Evolutionary conservation across 2,113 vertebrate species (phyloP).

Genomic region (Dissostichus mawsoni): DNA sequence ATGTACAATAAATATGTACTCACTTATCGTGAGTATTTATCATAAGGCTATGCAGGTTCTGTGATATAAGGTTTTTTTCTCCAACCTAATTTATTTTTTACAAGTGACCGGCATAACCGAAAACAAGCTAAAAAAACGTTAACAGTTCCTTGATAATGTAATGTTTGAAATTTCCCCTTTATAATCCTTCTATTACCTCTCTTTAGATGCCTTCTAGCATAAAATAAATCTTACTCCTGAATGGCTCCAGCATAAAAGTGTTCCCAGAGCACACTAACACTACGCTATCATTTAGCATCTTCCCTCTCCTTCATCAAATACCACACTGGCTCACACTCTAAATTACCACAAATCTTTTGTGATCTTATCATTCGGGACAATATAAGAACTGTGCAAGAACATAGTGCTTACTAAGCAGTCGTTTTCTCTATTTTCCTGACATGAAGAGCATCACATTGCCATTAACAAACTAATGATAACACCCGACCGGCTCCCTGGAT

Average conservation of each 20-base stretch:
- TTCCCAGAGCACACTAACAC: constrained; percentile 32
- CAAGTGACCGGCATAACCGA: background rate
- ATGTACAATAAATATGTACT: constrained; percentile 30
- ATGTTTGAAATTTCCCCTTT: background rate
- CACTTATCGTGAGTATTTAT: constrained; percentile 8
- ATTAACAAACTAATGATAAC: constrained; percentile 85
- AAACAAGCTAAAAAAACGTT: background rate
- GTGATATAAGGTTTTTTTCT: constrained; percentile 12
- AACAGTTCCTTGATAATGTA: background rate
- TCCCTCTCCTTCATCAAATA: constrained; percentile 50
- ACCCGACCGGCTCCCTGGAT: constrained; percentile 78
- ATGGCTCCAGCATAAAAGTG: constrained; percentile 8
- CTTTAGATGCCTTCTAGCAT: background rate
- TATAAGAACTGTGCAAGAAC: constrained; percentile 69
- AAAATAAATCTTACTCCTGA: constrained; percentile 8
- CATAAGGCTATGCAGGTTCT: constrained; percentile 3
- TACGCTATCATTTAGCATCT: constrained; percentile 49
- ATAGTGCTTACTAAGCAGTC: constrained; percentile 57
- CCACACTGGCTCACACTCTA: constrained; percentile 38
- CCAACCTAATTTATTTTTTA: constrained; percentile 21
- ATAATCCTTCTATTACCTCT: constrained; percentile 5
- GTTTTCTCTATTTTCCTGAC: constrained; percentile 69
- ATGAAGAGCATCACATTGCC: constrained; percentile 74
- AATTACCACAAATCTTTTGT: constrained; percentile 70
- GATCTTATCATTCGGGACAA: constrained; percentile 83